Base-by-base conservation (phyloP, 2,797 vertebrate species). In the Catamblyrhynchus diadema region DNA sequence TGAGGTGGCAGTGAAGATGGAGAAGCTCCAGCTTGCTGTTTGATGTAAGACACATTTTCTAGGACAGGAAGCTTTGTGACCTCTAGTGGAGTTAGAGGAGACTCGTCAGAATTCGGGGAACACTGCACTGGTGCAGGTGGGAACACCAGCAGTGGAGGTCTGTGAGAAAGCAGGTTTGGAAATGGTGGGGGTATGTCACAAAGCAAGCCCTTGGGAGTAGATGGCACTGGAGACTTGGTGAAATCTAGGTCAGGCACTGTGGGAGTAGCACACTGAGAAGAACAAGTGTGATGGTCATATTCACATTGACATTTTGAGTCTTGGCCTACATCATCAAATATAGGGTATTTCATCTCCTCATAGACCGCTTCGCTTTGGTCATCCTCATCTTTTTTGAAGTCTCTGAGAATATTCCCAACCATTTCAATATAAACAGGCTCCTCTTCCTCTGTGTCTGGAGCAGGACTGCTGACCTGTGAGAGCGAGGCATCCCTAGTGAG, bases 391-490 rank as follows among this genome's bases (percentile, higher is more conserved):
- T 97, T 98, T 95, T 98, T 95, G 41, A 98, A 98, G 95, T 99
- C 99, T 91, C 98, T 97, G 51, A 98, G 98, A 20, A 98, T 98
- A 75, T 99, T 99, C 60, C 99, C 99, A 61, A 99, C 99, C 99
- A 99, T 99, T 98, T 99, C 99, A 65, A 99, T 99, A 97, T 99
- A 99, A 96, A 99, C 99, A 3, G 99, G 99, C 91, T 99, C 99
- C 64, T 99, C 99, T 81, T 99, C 98, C 8, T 99, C 98, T 1
- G 99, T 97, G 81, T 98, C 99, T 69, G 98, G 98, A 11, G 98
- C 97, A 6, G 98, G 98, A 92, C 98, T 98, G 83, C 99, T 98
- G 8, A 98, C 98, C 87, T 99, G 98, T 0, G 98, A 98, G 27
- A 99, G 98, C 0, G 99, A 99, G 28, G 98, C 79, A 87, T 99